Base-by-base conservation (phyloP, 1,140 invertebrate species). In the Galleria mellonella region DNA sequence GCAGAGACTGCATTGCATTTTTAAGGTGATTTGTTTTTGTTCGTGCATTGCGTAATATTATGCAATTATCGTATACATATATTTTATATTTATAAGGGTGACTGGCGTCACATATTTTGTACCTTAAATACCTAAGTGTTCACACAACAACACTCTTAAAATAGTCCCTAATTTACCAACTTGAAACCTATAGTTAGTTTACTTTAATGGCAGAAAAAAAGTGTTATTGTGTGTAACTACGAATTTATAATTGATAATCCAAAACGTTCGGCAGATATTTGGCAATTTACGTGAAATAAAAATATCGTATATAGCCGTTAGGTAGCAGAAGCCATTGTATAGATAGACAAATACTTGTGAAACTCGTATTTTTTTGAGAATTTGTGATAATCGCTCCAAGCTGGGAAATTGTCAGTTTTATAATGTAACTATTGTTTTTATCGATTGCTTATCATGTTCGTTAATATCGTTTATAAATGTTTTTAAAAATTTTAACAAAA, bases 1-100 rank as follows among this genome's bases (percentile, higher is more conserved):
- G 67, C 69, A 73, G 74, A 79, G 74, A 81, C 79, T 83, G 79
- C 60, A 59, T 72, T 69, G 75, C 79, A 83, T 83, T 82, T 81
- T 73, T 46, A 64, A 51, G 60, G 65, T 70, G 62, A 65, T 62
- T 62, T 50, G 54, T 67, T 62, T 39, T 64, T 67, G 27, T 47
- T 57, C 47, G 42, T 66, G 59, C 48, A 54, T 63, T 57, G 56
- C 54, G 52, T 55, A 43, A 61, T 43, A 35, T 15, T 37, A n/a
- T 58, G 49, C 57, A 56, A 55, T 23, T 48, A 57, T 59, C 13
- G 33, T 51, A 47, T 55, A 43, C 55, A 57, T 43, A 50, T 32
- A 51, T 53, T 50, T 23, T 44, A 43, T 50, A 37, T 55, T 39
- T 48, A 50, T n/a, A 37, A 15, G 10, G 4, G 35, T 37, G 35